These are phyloP conservation scores for Drosophila austrosaltans DNA, from an alignment of 2,888 invertebrate genomes.

Conservation along the genomic window DNA sequence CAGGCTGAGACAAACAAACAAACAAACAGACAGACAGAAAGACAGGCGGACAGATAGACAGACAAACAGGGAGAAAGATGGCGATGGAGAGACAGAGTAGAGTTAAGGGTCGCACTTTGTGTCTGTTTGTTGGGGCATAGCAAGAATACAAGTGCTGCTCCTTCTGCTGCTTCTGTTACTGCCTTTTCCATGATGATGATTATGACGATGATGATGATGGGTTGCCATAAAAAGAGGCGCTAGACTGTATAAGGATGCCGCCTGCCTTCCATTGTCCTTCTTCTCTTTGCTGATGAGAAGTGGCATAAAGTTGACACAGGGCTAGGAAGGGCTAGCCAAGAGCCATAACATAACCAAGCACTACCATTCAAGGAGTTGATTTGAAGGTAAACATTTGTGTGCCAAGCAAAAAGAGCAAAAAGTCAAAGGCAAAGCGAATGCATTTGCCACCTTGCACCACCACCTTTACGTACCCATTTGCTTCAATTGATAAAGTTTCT, in stretches of 20 bases:
- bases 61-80: constrained; percentile 25
- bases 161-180: not conserved
- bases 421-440: constrained; percentile 37
- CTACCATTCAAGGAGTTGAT: constrained; percentile 62
- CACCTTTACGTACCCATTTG: not conserved
- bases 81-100: constrained; percentile 23
- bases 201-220: constrained; percentile 46
- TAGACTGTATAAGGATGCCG: constrained; percentile 68
- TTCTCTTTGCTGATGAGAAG: constrained; percentile 54
- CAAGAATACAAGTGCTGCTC: constrained; percentile 48
- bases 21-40: constrained; percentile 31
- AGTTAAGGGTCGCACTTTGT: constrained; percentile 59
- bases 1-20: constrained; percentile 45
- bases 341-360: not conserved
- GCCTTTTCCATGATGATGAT: constrained; percentile 7
- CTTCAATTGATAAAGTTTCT: not conserved
- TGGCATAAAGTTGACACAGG: constrained; percentile 71
- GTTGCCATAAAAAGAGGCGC: constrained; percentile 73
- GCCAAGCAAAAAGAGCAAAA: constrained; percentile 57
- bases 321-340: constrained; percentile 31
- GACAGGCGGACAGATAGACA: constrained; percentile 38
- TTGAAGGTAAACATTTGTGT: constrained; percentile 68
- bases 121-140: constrained; percentile 68
- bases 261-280: constrained; percentile 61
- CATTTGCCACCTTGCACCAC: constrained; percentile 25